These are phyloP conservation scores for Tenrec ecaudatus DNA, from an alignment of 2,113 vertebrate genomes.

Conservation along the genomic window DNA sequence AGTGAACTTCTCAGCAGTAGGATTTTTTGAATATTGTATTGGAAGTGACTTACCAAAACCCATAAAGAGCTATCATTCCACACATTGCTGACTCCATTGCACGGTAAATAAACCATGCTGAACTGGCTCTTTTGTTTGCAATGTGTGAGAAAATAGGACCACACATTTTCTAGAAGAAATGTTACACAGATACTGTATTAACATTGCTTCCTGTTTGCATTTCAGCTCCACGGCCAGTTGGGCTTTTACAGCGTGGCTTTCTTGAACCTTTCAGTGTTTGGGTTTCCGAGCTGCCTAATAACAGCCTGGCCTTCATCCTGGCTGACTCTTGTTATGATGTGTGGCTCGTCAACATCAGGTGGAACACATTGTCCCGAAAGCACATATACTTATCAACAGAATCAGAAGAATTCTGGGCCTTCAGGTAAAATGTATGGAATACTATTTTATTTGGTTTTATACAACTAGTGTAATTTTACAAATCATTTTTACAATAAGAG, in stretches of 20 bases:
- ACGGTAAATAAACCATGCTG: neutral
- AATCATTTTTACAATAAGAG: neutral
- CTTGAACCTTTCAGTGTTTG: conserved; percentile 92
- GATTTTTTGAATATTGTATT: too few relatives aligned
- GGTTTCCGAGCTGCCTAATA: conserved; percentile 91
- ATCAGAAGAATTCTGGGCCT: conserved; percentile 88
- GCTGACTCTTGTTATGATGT: conserved; percentile 86
- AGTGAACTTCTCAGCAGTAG: too few relatives aligned
- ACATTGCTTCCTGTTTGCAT: neutral
- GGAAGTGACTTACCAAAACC: too few relatives aligned
- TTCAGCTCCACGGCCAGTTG: conserved; percentile 67
- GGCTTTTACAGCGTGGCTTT: conserved; percentile 93
- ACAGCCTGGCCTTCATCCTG: conserved; percentile 92
- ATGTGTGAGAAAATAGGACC: neutral
- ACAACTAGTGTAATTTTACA: neutral
- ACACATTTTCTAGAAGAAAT: neutral
- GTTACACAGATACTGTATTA: neutral
- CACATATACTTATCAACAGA: conserved; percentile 84
- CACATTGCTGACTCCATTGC: neutral
- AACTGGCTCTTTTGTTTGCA: neutral
- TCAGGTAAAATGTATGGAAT: neutral
- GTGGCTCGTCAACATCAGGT: conserved; percentile 90
- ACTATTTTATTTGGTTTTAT: neutral
- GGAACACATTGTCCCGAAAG: conserved; percentile 91
- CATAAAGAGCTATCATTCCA: neutral